phyloP scores from a whole-genome alignment of 2,113 vertebrate genomes.

The Xenus cinereus region DNA sequence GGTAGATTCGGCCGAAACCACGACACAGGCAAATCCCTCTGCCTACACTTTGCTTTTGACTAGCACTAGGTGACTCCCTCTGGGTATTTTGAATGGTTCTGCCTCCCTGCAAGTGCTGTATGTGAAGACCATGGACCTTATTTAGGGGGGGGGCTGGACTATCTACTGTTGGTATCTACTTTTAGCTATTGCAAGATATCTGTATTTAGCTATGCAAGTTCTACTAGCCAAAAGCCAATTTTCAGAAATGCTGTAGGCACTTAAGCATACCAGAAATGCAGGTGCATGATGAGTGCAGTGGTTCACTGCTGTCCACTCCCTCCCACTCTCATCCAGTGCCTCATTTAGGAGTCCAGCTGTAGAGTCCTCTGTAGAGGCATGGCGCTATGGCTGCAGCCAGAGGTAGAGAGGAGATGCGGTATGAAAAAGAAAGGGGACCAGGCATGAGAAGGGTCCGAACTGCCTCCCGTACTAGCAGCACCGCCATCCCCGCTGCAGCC shows the following conservation, averaged over 20 bases:
- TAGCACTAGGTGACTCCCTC: background rate
- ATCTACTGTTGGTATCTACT: background rate
- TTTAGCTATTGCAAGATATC: background rate
- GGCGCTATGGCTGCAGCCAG: accelerated
- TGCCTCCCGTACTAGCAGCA: background rate
- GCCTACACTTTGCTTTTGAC: background rate
- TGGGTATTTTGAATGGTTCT: background rate
- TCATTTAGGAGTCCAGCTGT: background rate
- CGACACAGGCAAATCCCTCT: background rate
- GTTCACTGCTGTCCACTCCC: background rate
- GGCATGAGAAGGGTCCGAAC: background rate
- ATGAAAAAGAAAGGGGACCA: background rate
- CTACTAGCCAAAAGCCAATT: background rate
- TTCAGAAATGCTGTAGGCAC: background rate
- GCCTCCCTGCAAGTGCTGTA: background rate
- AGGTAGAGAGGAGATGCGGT: background rate
- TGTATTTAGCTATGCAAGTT: background rate
- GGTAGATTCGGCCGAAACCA: too few species aligned
- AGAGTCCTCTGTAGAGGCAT: background rate
- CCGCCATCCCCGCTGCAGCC: background rate
- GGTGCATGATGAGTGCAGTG: background rate
- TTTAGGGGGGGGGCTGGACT: background rate
- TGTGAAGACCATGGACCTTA: background rate
- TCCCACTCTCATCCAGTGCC: background rate
- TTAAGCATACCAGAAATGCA: background rate